A percentile compares a stretch with the other conserved stretches of the same genome.
Conservation (phyloP, 1,140 invertebrate genomes). For the Epicauta chinensis region DNA sequence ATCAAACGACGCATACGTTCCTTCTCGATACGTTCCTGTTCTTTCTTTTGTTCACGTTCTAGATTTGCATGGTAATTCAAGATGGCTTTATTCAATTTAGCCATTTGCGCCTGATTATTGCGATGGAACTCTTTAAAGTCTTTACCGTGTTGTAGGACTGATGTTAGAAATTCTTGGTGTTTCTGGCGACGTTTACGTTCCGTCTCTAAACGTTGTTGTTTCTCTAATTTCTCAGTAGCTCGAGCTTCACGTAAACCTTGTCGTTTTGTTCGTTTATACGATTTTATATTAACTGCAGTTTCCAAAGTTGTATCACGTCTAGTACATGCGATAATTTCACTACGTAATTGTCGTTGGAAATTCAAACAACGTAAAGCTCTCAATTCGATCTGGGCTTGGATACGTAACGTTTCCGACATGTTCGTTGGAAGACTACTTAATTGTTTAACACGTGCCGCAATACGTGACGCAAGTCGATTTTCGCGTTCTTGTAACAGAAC, state of each 20-base stretch:
- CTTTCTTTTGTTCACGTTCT: conserved; percentile 98
- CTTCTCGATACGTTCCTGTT: conserved; percentile 97
- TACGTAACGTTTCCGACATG: conserved; percentile 84
- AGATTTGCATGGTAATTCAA: conserved; percentile 96
- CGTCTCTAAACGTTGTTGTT: conserved; percentile 97
- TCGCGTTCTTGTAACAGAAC: conserved; percentile 90
- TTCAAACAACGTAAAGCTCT: conserved; percentile 88
- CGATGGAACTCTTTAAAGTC: conserved; percentile 96
- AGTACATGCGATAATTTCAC: conserved; percentile 81
- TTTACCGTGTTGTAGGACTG: conserved; percentile 93
- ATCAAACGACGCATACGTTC: conserved; percentile 96
- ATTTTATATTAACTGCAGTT: conserved; percentile 93
- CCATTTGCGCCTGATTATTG: conserved; percentile 79
- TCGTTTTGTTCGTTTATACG: conserved; percentile 92
- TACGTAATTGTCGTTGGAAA: conserved; percentile 85
- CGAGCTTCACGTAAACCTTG: conserved; percentile 93
- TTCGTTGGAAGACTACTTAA: conserved; percentile 77
- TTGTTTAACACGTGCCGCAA: conserved; percentile 79
- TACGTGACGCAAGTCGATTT: conserved; percentile 77
- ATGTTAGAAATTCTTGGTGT: conserved; percentile 91
- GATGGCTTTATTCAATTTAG: conserved; percentile 90
- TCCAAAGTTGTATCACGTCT: conserved; percentile 91
- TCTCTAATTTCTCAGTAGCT: conserved; percentile 96
- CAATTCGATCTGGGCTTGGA: conserved; percentile 92
- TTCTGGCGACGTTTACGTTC: conserved; percentile 93